Evolutionary conservation across 2,113 vertebrate species (phyloP), one percentile per base, ranked within the genome.

Genomic region (Actenoides hombroni): DNA sequence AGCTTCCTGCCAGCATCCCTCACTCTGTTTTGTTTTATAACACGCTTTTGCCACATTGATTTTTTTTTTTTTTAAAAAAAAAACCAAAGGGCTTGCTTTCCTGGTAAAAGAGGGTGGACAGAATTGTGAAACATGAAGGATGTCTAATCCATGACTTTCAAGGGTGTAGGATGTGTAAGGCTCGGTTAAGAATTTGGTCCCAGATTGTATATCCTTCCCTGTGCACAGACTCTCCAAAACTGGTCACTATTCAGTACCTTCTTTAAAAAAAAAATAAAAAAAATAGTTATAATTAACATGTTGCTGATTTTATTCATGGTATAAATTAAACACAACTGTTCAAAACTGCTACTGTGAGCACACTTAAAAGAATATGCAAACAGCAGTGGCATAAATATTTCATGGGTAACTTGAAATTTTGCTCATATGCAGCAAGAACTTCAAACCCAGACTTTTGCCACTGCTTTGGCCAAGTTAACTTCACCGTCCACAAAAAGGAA

Each of bases 1-100:
- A 96, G 90, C 54, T 95, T 97, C 95, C 92, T 96, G 95, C 90
- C 95, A 96, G 92, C 33, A 74, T 92, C 79, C 88, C 84, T 83
- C 80, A 8, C 85, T 92, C 81, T 53, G 81, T 57, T 94, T 84
- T 37, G 81, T 28, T 96, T 94, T 83, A 95, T 92, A 91, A 82
- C 54, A 86, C 79, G 25, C 92, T 96, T 96, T 83, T 80, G 94
- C 95, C 96, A 92, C 94, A 93, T 92, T 83, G 86, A 94, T 74
- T 42, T 83, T 93, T 88, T 97, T 88, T 97, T 56, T 95, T 90
- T 82, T n/a, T n/a, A n/a, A n/a, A n/a, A n/a, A n/a, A n/a, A n/a
- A 94, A 94, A 95, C 75, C 75, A 84, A 95, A 95, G 44, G 64
- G 49, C 57, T 95, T 42, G 78, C 93, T 96, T 69, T 94, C 70